Evolutionary conservation across 1,140 invertebrate species (phyloP).

Genomic region (Limonius californicus): DNA sequence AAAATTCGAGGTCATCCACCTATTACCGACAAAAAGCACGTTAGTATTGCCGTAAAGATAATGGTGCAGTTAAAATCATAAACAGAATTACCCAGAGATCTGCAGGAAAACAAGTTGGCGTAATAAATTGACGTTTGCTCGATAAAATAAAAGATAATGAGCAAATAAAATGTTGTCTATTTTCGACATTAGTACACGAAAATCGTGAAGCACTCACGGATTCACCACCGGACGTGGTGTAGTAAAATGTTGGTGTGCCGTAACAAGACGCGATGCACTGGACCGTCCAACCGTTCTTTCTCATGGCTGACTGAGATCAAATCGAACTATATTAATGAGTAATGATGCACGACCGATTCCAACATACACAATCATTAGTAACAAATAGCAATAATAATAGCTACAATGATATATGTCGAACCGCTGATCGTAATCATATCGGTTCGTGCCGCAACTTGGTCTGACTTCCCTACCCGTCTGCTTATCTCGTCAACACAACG

Average conservation of each 20-base stretch:
- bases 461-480: background rate
- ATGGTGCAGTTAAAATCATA: too few species aligned
- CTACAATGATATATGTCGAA: conserved; percentile 45
- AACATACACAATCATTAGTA: conserved; percentile 48
- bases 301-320: conserved; percentile 42
- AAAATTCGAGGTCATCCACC: too few species aligned
- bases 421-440: conserved; percentile 40
- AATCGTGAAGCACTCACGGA: too few species aligned
- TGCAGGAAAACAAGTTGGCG: too few species aligned
- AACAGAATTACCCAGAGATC: too few species aligned
- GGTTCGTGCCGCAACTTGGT: conserved; percentile 15
- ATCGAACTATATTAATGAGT: conserved; percentile 47
- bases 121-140: too few species aligned
- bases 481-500: conserved; percentile 10
- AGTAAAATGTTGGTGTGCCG: background rate
- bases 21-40: too few species aligned
- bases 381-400: conserved; percentile 49
- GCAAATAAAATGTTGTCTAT: too few species aligned
- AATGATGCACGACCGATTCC: conserved; percentile 47
- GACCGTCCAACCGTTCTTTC: conserved; percentile 32
- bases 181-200: too few species aligned
- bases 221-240: background rate
- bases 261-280: conserved; percentile 16
- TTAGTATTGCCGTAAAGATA: too few species aligned
- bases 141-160: too few species aligned